These are phyloP conservation scores for Cinclus cinclus DNA, from an alignment of 2,113 vertebrate species.

Conservation along the genomic window DNA sequence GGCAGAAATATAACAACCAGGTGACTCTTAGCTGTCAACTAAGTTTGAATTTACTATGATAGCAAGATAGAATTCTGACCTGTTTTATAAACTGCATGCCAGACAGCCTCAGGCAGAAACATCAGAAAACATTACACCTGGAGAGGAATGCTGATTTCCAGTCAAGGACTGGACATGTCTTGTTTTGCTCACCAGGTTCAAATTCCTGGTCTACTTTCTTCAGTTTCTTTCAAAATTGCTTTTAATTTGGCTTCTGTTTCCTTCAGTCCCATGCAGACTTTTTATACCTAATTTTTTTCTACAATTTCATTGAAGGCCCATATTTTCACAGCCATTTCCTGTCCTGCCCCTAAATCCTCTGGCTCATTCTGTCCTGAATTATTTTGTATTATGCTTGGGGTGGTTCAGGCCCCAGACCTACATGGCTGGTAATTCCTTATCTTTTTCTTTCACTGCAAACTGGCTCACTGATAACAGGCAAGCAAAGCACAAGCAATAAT, in stretches of 20 bases:
- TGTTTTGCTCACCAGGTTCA: background rate
- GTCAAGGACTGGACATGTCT: background rate
- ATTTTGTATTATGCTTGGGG: background rate
- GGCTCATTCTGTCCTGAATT: background rate
- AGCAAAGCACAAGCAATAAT: background rate
- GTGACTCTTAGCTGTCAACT: background rate
- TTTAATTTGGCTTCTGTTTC: background rate
- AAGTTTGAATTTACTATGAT: background rate
- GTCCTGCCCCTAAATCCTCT: background rate
- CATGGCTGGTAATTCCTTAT: background rate
- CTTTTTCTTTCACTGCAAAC: background rate
- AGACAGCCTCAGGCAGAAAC: background rate
- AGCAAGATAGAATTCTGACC: background rate
- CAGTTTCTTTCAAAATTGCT: background rate
- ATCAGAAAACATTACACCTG: background rate
- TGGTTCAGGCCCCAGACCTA: background rate
- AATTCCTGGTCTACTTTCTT: background rate
- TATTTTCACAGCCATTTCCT: background rate
- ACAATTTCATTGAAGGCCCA: background rate
- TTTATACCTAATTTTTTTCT: background rate
- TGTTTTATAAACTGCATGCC: background rate
- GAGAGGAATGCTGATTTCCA: conserved; percentile 8
- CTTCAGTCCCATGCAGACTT: background rate
- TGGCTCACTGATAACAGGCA: background rate
- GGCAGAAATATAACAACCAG: background rate